Conservation (phyloP, 2,797 vertebrate genomes). For the Mormyrus proboscirostris region DNA sequence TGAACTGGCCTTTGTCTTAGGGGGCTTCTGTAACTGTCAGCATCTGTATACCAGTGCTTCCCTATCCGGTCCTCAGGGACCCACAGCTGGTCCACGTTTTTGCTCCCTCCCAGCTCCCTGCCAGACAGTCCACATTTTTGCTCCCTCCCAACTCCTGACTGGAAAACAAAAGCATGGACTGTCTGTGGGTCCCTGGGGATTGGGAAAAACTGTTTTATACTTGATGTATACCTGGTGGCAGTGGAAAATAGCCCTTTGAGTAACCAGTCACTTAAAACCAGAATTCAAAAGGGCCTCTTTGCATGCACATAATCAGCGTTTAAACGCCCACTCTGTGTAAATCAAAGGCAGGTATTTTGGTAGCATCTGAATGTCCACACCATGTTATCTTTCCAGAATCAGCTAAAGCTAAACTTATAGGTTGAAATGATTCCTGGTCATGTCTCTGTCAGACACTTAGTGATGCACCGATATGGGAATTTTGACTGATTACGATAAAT, state of each 20-base stretch:
- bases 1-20: not conserved
- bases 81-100: not conserved
- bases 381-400: not conserved
- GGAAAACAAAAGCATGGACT: not conserved
- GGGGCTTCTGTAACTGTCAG: not conserved
- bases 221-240: not conserved
- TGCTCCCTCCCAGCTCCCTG: no score
- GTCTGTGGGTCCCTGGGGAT: not conserved
- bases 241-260: not conserved
- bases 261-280: not conserved
- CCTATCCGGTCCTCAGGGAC: not conserved
- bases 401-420: not conserved
- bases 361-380: not conserved
- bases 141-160: not conserved
- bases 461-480: not conserved
- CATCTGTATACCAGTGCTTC: not conserved
- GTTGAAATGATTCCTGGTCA: not conserved
- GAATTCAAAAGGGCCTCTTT: not conserved
- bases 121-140: not conserved
- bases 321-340: not conserved
- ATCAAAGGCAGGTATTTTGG: not conserved
- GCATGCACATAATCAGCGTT: not conserved
- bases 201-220: not conserved
- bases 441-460: not conserved
- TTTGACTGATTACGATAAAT: not conserved